Evolutionary conservation across 35 echinoderm and acorn worm species (phyloP).

Genomic region (Lytechinus variegatus): DNA sequence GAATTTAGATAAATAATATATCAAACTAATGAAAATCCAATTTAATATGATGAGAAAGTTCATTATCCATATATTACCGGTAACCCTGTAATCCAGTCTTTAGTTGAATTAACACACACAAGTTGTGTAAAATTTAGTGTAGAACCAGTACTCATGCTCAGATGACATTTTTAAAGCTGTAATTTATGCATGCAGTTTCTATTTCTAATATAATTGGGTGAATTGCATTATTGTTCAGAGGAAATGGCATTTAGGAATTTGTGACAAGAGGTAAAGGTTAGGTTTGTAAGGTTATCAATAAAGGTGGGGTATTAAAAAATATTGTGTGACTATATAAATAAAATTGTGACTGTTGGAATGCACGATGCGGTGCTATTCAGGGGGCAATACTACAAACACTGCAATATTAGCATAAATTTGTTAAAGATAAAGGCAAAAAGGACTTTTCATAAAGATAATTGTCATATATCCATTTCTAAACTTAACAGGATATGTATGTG

Average conservation of each 20-base stretch:
- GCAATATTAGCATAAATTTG: not conserved
- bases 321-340: not conserved
- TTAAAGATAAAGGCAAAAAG: not conserved
- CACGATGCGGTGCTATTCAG: slow-evolving; percentile 8
- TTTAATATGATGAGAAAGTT: too few species aligned
- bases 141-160: too few species aligned
- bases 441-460: not conserved
- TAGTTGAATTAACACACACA: too few species aligned
- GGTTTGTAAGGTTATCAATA: not conserved
- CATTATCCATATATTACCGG: too few species aligned
- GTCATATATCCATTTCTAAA: not conserved
- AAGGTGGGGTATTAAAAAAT: not conserved
- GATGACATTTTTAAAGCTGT: too few species aligned
- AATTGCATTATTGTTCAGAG: not conserved
- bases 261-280: not conserved
- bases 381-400: not conserved
- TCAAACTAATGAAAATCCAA: too few species aligned
- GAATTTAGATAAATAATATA: too few species aligned
- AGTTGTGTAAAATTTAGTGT: too few species aligned
- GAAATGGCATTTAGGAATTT: not conserved
- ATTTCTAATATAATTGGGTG: not conserved
- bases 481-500: not conserved
- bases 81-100: too few species aligned
- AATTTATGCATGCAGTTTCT: too few species aligned
- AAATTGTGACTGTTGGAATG: not conserved